Percentiles rank a stretch among this genome's conserved stretches.
phyloP scores from a whole-genome alignment of 1,140 invertebrate species.

The Limonius californicus region DNA sequence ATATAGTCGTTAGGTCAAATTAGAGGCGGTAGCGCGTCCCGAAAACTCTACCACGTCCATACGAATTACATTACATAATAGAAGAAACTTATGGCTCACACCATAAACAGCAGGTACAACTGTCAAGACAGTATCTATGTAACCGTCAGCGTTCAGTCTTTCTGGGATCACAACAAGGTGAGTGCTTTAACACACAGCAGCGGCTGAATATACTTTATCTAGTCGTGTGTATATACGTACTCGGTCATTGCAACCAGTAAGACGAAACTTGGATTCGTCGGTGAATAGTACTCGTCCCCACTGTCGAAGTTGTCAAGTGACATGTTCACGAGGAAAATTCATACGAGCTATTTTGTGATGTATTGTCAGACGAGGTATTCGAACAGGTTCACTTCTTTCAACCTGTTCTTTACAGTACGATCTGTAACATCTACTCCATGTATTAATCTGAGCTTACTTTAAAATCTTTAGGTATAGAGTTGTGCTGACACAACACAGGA shows the following conservation, averaged over 20 bases:
- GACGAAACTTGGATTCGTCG: not conserved
- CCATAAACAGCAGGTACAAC: too few species aligned
- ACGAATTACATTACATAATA: too few species aligned
- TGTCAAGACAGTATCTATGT: not conserved
- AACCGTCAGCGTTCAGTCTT: not conserved
- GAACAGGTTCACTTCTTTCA: not conserved
- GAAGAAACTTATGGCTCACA: too few species aligned
- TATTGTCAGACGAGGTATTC: not conserved
- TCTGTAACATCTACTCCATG: too few species aligned
- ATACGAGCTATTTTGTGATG: not conserved
- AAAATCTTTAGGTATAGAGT: too few species aligned
- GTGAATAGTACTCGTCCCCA: not conserved
- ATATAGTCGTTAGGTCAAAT: too few species aligned
- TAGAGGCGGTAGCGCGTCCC: too few species aligned
- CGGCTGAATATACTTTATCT: not conserved
- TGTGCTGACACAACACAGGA: too few species aligned
- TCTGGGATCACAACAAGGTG: not conserved
- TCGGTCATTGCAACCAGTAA: not conserved
- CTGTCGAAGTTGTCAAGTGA: not conserved
- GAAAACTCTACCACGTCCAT: too few species aligned
- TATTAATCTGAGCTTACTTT: too few species aligned
- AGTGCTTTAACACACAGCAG: not conserved
- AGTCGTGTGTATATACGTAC: not conserved
- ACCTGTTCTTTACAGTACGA: too few species aligned
- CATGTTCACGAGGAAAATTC: not conserved